Base-by-base conservation (phyloP, 2,113 vertebrate genomes). In the Hypomesus transpacificus region DNA sequence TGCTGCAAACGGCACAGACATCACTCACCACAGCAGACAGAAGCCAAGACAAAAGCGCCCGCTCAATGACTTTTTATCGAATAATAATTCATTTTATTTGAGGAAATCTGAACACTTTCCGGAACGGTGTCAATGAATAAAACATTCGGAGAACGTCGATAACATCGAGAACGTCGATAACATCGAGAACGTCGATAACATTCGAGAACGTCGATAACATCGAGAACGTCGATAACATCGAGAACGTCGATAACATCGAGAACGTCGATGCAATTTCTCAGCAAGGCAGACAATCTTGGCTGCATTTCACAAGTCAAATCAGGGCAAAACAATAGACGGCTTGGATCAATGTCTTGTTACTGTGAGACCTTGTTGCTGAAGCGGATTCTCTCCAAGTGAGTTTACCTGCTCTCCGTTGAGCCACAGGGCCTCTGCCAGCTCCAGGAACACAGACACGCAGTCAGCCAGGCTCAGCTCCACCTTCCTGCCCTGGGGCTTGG, bases 341-440 rank as follows among this genome's bases (percentile, higher is more conserved):
- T 1, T 46, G 39, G 13, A 46, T 46, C 8, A 11, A 13, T 13
- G 5, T 11, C 1, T 46, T 7, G 8, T 46, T 46, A 9, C 39
- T 46, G 39, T 13, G 39, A 46, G 39, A 13, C 39, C 2, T 34
- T 7, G 31, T 34, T 34, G 31, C 31, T 14, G 14, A 3, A 21
- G 59, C 59, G 8, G 20, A 14, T 61, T 61, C 8, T 24, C 13
- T 28, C 58, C 24, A 16, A 16, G 2, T 64, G 4, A 14, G 3
- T 22, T 24, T 87, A 98, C 97, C 92, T 92, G 95, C 74, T 98
- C 95, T 75, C 94, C 96, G 58, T 96, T 98, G 82, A 97, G 90
- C 85, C 93, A 90, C 79, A 97, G 93, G 75, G 93, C 94, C 68
- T 98, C 95, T 17, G 94, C 95, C 79, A 99, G 85, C 75, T 98